phyloP scores from a whole-genome alignment of 2,113 vertebrate species.

The Mixornis gularis region DNA sequence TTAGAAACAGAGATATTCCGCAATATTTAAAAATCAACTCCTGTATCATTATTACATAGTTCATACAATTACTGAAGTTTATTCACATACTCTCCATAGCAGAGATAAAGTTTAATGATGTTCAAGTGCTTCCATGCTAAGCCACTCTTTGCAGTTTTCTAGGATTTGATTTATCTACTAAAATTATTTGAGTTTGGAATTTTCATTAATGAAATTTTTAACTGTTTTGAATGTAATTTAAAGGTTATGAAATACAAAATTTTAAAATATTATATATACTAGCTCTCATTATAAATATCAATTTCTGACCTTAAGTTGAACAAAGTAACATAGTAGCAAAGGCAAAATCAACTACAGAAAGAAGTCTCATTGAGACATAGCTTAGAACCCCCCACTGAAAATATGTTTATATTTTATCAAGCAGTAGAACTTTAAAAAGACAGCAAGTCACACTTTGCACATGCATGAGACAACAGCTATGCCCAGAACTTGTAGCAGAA shows the following conservation, averaged over 20 bases:
- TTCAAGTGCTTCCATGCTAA: not conserved
- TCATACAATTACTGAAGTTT: not conserved
- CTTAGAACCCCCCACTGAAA: not conserved
- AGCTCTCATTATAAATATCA: not conserved
- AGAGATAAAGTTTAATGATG: not conserved
- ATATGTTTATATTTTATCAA: not conserved
- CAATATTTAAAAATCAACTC: not conserved
- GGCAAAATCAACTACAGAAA: not conserved
- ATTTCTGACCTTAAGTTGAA: not conserved
- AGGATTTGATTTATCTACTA: not conserved
- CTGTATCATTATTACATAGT: not conserved
- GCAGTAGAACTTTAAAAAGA: not conserved
- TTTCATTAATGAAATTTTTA: not conserved
- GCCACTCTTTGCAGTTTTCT: not conserved
- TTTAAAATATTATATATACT: not conserved
- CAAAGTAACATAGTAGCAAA: not conserved
- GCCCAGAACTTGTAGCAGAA: not conserved
- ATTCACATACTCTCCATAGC: not conserved
- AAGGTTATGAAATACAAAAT: not conserved
- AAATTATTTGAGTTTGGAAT: not conserved
- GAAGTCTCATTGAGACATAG: not conserved
- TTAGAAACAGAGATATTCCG: not conserved
- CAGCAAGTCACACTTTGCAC: conserved; percentile 4
- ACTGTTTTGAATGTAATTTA: not conserved
- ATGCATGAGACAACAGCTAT: not conserved